These are phyloP conservation scores for Raja brachyura DNA, from an alignment of 2,113 vertebrate species.

Conservation along the genomic window DNA sequence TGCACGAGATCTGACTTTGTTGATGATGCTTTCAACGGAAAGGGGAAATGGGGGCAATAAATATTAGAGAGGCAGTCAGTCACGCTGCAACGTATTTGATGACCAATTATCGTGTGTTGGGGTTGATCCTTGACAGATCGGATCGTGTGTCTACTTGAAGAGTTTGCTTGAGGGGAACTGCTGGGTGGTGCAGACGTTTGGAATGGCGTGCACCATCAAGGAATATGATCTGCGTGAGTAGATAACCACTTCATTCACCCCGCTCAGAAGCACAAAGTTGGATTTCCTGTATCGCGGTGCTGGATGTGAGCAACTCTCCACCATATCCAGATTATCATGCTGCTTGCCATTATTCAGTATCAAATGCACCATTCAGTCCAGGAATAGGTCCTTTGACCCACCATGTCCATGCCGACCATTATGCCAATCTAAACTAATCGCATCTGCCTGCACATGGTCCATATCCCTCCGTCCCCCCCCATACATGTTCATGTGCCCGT, in stretches of 20 bases:
- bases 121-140: slow-evolving; percentile 49
- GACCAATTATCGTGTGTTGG: background rate
- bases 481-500: too few species aligned
- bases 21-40: background rate
- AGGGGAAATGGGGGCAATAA: background rate
- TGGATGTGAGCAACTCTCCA: background rate
- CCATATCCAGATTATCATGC: background rate
- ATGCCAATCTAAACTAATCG: too few species aligned
- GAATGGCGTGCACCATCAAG: slow-evolving; percentile 62
- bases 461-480: too few species aligned
- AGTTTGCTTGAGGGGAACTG: slow-evolving; percentile 55
- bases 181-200: slow-evolving; percentile 62
- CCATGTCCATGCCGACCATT: too few species aligned
- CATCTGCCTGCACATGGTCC: too few species aligned
- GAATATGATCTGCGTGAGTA: slow-evolving; percentile 60
- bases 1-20: background rate
- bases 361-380: background rate
- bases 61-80: too few species aligned
- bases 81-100: background rate
- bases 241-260: background rate
- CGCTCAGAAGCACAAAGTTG: background rate
- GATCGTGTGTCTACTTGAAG: slow-evolving; percentile 59
- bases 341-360: background rate
- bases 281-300: background rate
- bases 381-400: too few species aligned